A percentile compares a stretch with the other conserved stretches of the same genome.
Conservation (phyloP, 1,140 invertebrate genomes). For the Mycetomoellerius zeteki region DNA sequence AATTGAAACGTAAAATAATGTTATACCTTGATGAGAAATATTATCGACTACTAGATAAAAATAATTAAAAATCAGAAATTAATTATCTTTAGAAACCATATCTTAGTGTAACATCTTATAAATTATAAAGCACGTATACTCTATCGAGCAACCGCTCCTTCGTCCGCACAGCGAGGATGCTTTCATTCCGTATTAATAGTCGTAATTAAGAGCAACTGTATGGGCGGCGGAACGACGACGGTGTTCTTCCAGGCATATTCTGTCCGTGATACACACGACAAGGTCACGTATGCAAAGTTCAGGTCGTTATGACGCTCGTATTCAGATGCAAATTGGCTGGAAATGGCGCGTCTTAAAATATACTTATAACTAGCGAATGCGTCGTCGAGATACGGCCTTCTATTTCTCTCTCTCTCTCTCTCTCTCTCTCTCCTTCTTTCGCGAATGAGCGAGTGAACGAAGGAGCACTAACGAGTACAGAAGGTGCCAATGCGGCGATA, state of each 20-base stretch:
- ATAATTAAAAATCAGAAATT: neutral
- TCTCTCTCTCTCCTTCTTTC: neutral
- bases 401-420: too few species aligned
- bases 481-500: conserved; percentile 57
- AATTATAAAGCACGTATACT: conserved; percentile 23
- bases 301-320: conserved; percentile 59
- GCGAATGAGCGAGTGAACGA: conserved; percentile 9
- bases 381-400: conserved; percentile 28
- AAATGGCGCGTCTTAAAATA: conserved; percentile 57
- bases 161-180: neutral
- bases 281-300: conserved; percentile 64
- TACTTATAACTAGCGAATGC: conserved; percentile 44
- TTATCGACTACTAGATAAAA: neutral
- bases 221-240: neutral
- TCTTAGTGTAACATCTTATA: neutral
- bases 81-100: neutral
- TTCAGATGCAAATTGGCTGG: conserved; percentile 63
- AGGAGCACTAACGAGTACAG: conserved; percentile 48
- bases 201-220: conserved; percentile 56
- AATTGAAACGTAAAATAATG: neutral
- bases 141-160: neutral
- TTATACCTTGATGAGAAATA: neutral
- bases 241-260: conserved; percentile 23
- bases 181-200: conserved; percentile 54
- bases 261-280: conserved; percentile 58